Base-by-base conservation (phyloP, 2,797 vertebrate genomes). In the Anas bahamensis region DNA sequence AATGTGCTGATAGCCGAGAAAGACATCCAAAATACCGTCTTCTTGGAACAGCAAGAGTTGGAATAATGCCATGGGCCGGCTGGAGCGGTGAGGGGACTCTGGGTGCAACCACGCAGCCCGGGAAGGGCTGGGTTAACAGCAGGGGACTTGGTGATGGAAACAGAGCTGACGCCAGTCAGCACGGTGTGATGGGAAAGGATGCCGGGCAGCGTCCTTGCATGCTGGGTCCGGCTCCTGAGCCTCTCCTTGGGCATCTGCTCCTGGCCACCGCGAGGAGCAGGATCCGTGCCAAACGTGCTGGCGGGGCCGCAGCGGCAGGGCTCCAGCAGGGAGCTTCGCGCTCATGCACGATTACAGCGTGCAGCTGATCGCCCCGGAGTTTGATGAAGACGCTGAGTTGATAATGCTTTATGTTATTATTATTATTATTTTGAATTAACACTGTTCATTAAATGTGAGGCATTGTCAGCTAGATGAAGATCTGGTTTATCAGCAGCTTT, bases 41-140 rank as follows among this genome's bases (percentile, higher is more conserved):
- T 22, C 52, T 81, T 33, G 35, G 50, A 88, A 48, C 2, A 42
- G 22, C 4, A 17, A 8, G 65, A 23, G 71, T 65, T 61, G 53
- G 53, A 65, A 61, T 14, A 24, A 39, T 28, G 42, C 48, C 12
- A 2, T 41, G 46, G 78, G 29, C 63, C 53, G n/a, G 59, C 75
- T 56, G 77, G 14, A 68, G 4, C 6, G 41, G 18, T 0, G 35
- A 22, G 48, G 52, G 46, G 70, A 26, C 42, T 18, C 37, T 90
- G 50, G 11, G 73, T 65, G 85, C 69, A 7, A 53, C 46, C 0
- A 6, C 70, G 1, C 39, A 33, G 83, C 56, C 77, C 48, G 90
- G 93, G 91, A 88, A 72, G 50, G 44, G 26, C 92, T 89, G 89
- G 89, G 89, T 96, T 93, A 93, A 88, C 89, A 84, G 88, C 86